Evolutionary conservation across 2,113 vertebrate genomes (phyloP).

Genomic region (Halichoerus grypus): DNA sequence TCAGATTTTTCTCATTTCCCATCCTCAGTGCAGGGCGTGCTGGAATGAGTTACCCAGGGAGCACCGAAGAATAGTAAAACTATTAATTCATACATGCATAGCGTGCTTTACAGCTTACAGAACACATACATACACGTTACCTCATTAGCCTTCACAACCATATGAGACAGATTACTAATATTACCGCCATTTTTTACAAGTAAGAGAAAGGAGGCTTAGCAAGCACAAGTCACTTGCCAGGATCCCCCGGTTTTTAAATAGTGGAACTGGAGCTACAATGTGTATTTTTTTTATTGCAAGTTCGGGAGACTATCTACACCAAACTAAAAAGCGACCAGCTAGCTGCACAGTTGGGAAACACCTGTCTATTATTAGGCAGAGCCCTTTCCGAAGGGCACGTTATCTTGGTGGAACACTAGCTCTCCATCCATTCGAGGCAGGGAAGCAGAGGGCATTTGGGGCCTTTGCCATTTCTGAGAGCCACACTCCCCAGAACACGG

Average conservation of each 20-base stretch:
- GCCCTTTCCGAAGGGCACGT: neutral
- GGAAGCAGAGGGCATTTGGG: too few species aligned
- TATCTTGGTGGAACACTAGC: neutral
- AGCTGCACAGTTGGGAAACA: neutral
- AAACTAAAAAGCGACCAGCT: neutral
- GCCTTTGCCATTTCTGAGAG: neutral
- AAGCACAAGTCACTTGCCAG: neutral
- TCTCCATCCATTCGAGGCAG: neutral
- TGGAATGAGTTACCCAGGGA: neutral
- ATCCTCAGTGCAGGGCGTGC: neutral
- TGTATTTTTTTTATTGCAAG: neutral
- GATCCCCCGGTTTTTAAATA: neutral
- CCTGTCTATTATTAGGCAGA: neutral
- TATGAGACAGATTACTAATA: neutral
- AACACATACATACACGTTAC: neutral
- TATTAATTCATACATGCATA: neutral
- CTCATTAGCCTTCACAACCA: slow-evolving; percentile 3
- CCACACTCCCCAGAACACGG: fast-evolving
- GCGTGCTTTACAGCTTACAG: neutral
- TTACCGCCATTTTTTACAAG: neutral
- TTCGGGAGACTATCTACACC: neutral
- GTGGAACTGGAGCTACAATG: neutral
- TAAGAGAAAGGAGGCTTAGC: neutral
- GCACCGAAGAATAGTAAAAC: neutral
- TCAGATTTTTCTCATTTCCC: slow-evolving; percentile 11